These are phyloP conservation scores for Scylla paramamosain DNA, from an alignment of 1,140 invertebrate species.

Conservation along the genomic window DNA sequence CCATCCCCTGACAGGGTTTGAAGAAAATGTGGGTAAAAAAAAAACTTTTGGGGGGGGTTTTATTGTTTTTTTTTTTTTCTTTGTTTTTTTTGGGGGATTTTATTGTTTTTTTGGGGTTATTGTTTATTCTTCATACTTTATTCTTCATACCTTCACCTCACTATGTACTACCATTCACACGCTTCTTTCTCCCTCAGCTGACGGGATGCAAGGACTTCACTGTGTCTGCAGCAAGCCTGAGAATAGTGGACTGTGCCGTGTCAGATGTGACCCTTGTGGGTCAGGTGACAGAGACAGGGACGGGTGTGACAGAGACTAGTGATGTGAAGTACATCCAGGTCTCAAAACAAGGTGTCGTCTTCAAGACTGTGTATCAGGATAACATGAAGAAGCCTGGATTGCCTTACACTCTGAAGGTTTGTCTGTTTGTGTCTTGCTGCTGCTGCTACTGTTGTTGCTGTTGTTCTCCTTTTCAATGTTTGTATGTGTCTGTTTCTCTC, in stretches of 20 bases:
- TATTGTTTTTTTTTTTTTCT: no score
- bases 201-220: background rate
- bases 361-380: conserved; percentile 25
- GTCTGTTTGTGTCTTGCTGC: no score
- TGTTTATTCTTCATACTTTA: no score
- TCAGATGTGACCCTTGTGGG: background rate
- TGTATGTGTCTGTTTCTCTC: no score
- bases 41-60: no score
- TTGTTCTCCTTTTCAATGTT: background rate
- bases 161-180: no score
- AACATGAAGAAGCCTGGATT: conserved; percentile 44
- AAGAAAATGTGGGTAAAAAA: no score
- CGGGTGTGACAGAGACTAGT: background rate
- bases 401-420: conserved; percentile 17
- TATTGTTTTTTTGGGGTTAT: no score
- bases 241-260: background rate
- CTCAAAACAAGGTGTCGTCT: background rate
- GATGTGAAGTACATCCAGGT: background rate
- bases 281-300: conserved; percentile 30
- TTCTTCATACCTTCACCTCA: no score
- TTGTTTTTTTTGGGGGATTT: no score
- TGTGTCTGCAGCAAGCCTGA: background rate
- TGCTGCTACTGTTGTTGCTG: background rate
- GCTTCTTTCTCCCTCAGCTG: background rate
- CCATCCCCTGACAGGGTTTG: no score